Conservation (phyloP, 2,113 vertebrate genomes). For the Heterocephalus glaber region DNA sequence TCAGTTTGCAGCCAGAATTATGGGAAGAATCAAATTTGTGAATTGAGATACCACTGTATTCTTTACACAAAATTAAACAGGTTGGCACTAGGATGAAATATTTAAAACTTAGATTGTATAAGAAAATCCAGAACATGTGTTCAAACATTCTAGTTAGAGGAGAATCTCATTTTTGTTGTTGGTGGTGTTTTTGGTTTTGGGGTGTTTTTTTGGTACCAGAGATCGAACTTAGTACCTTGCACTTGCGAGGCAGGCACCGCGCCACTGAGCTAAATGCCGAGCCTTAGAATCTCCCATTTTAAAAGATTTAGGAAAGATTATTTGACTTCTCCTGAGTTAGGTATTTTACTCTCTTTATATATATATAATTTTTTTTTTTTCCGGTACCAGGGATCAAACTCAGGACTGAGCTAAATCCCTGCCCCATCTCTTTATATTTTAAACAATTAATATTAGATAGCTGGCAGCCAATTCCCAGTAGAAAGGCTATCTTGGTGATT, state of each 20-base stretch:
- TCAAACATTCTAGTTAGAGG: not conserved
- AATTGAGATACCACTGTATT: not conserved
- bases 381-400: too few species aligned
- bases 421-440: not conserved
- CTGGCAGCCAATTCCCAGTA: not conserved
- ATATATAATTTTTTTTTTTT: too few species aligned
- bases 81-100: not conserved
- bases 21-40: not conserved
- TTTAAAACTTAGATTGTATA: conserved; percentile 15
- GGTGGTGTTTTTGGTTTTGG: too few species aligned
- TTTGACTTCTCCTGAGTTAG: not conserved
- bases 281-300: not conserved
- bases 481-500: not conserved
- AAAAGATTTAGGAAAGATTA: not conserved
- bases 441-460: not conserved
- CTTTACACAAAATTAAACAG: not conserved
- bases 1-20: not conserved
- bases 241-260: too few species aligned
- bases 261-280: too few species aligned
- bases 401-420: too few species aligned
- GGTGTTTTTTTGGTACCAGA: too few species aligned
- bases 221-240: too few species aligned
- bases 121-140: not conserved
- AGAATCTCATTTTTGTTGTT: too few species aligned
- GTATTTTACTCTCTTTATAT: not conserved